Evolutionary conservation across 2,113 vertebrate species (phyloP), one percentile per base, ranked within the genome.

Genomic region (Manacus vitellinus): DNA sequence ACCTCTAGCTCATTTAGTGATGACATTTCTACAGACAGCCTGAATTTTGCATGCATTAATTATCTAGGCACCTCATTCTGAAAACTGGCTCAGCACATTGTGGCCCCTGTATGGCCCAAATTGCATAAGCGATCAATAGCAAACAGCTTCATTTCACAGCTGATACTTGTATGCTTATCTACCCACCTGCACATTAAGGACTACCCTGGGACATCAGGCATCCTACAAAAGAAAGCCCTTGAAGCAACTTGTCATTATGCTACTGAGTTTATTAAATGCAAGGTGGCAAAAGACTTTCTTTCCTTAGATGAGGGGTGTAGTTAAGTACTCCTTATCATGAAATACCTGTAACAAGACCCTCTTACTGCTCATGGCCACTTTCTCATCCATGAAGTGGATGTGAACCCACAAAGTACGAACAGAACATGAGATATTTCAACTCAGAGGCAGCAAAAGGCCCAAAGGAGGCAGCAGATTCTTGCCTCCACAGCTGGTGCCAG

Each of bases 121-220:
- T 1, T 25, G 14, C 0, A 0, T 1, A 31, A 39, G n/a, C 8
- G 49, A n/a, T 43, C 23, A 41, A 11, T 1, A 75, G 37, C 25
- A 24, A 75, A 9, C 4, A 3, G 52, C 47, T 61, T 62, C 35
- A 14, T 46, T 35, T 51, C 24, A 27, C 18, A 23, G 54, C 3
- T 56, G 55, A 28, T 27, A 16, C 6, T 39, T 3, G 4, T 30
- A 39, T 5, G 0, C 4, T 88, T 58, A 47, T 46, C 84, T 76
- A 10, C 31, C 20, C 6, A 56, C 4, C 28, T 12, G 49, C 28
- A 17, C 27, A 20, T 20, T 22, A 12, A 44, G 28, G 39, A 25
- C 25, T n/a, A 21, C 18, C 24, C 6, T 28, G 31, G 46, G 9
- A 33, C 46, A 5, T 31, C 4, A 6, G 19, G 12, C 6, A 3